A percentile compares a stretch with the other conserved stretches of the same genome.
Conservation (phyloP, 2,888 invertebrate genomes). For the Drosophila prostipennis region DNA sequence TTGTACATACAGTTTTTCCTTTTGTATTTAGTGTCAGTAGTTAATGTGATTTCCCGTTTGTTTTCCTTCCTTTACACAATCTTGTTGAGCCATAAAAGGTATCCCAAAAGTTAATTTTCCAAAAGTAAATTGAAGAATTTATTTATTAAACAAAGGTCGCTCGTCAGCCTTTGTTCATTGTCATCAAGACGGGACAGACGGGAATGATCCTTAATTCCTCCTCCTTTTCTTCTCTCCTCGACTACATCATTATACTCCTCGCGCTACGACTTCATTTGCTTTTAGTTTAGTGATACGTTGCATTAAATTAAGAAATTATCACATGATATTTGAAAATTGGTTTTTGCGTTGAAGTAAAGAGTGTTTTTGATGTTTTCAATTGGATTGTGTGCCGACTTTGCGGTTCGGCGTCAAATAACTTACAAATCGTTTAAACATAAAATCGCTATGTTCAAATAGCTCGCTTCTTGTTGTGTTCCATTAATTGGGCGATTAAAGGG, state of each 20-base stretch:
- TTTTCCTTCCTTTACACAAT: conserved; percentile 19
- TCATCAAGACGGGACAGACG: conserved; percentile 62
- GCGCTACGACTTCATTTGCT: conserved; percentile 45
- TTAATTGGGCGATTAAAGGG: conserved; percentile 29
- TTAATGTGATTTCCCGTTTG: conserved; percentile 36
- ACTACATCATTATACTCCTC: conserved; percentile 25
- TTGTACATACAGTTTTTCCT: conserved; percentile 56
- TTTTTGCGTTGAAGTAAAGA: conserved; percentile 61
- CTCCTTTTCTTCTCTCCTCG: background rate
- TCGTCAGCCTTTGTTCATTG: conserved; percentile 50
- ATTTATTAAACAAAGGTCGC: conserved; percentile 53
- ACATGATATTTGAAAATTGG: conserved; percentile 68
- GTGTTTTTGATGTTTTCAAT: conserved; percentile 43
- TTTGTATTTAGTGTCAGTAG: conserved; percentile 48
- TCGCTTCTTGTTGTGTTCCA: conserved; percentile 9
- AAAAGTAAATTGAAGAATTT: conserved; percentile 59
- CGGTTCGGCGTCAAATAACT: conserved; percentile 68
- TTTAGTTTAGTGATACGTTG: conserved; percentile 68
- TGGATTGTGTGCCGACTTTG: conserved; percentile 31
- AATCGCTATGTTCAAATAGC: conserved; percentile 62
- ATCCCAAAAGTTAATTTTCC: conserved; percentile 64
- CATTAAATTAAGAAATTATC: conserved; percentile 74
- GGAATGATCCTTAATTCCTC: conserved; percentile 64
- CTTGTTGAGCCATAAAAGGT: conserved; percentile 71
- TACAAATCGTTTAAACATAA: conserved; percentile 68